Base-by-base conservation (phyloP, 2,888 invertebrate species). In the Ditylenchus weischeri region DNA sequence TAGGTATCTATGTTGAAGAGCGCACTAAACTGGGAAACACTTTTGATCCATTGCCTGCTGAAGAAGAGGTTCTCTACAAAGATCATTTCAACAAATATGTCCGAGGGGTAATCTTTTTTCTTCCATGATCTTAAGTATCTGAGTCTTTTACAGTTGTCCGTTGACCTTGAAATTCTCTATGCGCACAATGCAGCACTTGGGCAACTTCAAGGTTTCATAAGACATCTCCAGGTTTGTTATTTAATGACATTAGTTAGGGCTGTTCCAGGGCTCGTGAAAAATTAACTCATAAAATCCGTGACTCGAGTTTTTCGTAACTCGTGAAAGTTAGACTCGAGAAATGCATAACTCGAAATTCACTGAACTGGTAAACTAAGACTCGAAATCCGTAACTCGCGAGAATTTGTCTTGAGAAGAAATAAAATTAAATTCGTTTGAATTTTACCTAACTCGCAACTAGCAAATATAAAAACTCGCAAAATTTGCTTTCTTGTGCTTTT, bases 31-130 rank as follows among this genome's bases (percentile, higher is more conserved):
- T 36, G 13, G 59, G 59, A 36, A 19, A 19, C 15, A 15, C 23
- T 36, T 35, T n/a, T 38, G n/a, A 65, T 8, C 65, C 51, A 21
- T 4, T 23, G 8, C 11, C 18, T 47, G 18, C n/a, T 38, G 48
- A 66, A 5, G 48, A 50, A 18, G 65, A 80, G 49, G 64, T 36
- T 13, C 57, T 65, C 11, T 74, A 74, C 57, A 70, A 63, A 13
- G 77, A 79, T 57, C 66, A 58, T n/a, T 81, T 77, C 68, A 80
- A 79, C 62, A 75, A 72, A 51, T 80, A 75, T 66, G 79, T 79
- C 1, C 57, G 78, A 65, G 76, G 75, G 63, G 79, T 80, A 19
- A 75, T 76, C 64, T 21, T 1, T 43, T 64, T 21, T 49, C 15
- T n/a, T 21, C n/a, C 21, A 11, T 38, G 23, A 29, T 43, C 35